A percentile compares a stretch with the other conserved stretches of the same genome.
These are phyloP conservation scores for Arothron firmamentum DNA, from an alignment of 2,113 vertebrate species.

Conservation along the genomic window DNA sequence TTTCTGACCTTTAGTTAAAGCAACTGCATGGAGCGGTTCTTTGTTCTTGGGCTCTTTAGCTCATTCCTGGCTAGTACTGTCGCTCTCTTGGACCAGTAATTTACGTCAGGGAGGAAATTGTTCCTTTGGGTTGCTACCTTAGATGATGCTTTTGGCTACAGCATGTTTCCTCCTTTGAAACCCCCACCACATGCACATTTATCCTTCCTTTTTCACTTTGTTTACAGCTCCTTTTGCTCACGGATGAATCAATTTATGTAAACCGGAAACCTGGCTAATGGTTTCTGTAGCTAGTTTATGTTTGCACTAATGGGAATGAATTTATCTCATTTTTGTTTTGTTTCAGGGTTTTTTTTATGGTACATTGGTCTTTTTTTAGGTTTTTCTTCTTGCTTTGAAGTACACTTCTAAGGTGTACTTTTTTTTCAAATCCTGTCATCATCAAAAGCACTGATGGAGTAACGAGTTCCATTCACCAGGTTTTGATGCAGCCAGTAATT, in stretches of 20 bases:
- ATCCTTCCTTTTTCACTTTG: conserved; percentile 32
- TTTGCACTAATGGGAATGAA: conserved; percentile 44
- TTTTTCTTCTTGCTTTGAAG: too few relatives aligned
- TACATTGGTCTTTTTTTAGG: too few relatives aligned
- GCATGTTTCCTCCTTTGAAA: conserved; percentile 65
- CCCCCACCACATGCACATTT: conserved; percentile 6
- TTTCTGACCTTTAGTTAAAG: conserved; percentile 63
- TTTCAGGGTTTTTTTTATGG: neutral
- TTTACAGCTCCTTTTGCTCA: conserved; percentile 46
- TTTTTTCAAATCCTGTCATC: too few relatives aligned
- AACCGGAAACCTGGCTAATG: conserved; percentile 63
- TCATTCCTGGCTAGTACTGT: conserved; percentile 49
- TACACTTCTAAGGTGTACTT: too few relatives aligned
- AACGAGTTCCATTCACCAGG: too few relatives aligned
- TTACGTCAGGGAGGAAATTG: conserved; percentile 61
- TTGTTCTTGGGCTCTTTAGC: conserved; percentile 43
- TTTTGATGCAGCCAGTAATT: too few relatives aligned
- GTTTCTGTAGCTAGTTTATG: conserved; percentile 49
- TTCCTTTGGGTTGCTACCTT: conserved; percentile 62
- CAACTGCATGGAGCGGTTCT: conserved; percentile 44
- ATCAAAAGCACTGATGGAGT: too few relatives aligned
- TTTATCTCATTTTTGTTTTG: conserved; percentile 28
- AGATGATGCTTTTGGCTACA: conserved; percentile 53
- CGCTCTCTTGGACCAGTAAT: conserved; percentile 62
- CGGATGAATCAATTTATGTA: conserved; percentile 65